phyloP scores from a whole-genome alignment of 2,888 invertebrate genomes.

The Heterodera filipjevi region DNA sequence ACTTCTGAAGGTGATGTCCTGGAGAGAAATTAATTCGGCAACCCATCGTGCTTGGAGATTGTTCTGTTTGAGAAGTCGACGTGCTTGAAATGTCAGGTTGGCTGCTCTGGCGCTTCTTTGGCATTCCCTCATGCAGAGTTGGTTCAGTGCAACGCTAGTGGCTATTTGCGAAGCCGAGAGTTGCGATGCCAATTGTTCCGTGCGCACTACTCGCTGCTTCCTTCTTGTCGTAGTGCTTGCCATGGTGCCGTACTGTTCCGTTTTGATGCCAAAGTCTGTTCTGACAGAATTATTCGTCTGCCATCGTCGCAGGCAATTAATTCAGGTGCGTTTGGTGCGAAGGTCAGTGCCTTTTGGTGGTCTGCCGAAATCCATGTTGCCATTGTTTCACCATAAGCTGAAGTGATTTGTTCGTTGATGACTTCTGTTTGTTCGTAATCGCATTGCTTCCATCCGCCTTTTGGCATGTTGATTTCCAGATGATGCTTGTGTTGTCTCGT shows the following conservation, averaged over 20 bases:
- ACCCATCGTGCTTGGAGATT: neutral
- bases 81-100: conserved; percentile 8
- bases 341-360: conserved; percentile 1
- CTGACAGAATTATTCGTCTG: neutral
- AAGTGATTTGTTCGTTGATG: neutral
- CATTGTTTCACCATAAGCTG: neutral
- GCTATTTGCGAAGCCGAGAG: neutral
- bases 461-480: neutral
- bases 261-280: conserved; percentile 8
- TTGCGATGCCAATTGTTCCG: neutral
- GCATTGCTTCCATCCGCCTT: neutral
- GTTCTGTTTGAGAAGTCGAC: neutral
- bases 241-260: neutral
- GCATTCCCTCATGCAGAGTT: neutral
- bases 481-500: neutral
- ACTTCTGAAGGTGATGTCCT: too few species aligned
- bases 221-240: too few species aligned
- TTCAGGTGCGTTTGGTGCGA: neutral
- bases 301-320: conserved; percentile 11
- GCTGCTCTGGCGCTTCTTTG: too few species aligned
- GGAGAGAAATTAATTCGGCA: too few species aligned
- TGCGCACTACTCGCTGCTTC: too few species aligned
- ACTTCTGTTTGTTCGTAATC: neutral
- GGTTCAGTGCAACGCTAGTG: neutral
- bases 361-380: neutral